Evolutionary conservation across 2,113 vertebrate genomes (phyloP).

Genomic region (Alces alces): DNA sequence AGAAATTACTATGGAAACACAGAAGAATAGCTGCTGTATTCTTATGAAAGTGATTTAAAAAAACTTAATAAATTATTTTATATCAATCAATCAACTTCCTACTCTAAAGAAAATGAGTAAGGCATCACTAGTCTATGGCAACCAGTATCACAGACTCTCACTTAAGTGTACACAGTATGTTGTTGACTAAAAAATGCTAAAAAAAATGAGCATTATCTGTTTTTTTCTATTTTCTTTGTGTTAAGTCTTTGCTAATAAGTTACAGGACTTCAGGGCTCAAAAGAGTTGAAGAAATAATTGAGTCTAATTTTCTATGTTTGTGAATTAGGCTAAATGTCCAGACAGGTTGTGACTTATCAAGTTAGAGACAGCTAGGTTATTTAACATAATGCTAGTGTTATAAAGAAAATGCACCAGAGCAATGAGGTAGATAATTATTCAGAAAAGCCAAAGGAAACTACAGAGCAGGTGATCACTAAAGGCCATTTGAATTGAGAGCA

Average conservation of each 20-base stretch:
- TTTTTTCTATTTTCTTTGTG: not conserved
- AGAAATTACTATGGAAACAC: not conserved
- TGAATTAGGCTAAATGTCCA: not conserved
- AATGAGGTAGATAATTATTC: not conserved
- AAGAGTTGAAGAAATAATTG: not conserved
- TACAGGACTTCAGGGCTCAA: not conserved
- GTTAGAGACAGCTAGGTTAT: not conserved
- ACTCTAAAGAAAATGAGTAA: not conserved
- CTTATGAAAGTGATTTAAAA: not conserved
- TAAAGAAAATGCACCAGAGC: not conserved
- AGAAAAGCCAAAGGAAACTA: not conserved
- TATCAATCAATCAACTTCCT: not conserved
- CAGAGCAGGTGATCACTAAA: not conserved
- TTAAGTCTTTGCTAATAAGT: not conserved
- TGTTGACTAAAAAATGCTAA: not conserved
- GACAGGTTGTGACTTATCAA: not conserved
- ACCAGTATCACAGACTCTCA: not conserved
- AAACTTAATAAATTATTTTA: not conserved
- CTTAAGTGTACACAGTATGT: not conserved
- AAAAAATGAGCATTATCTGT: not conserved
- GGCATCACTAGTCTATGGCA: not conserved
- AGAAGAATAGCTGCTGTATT: not conserved
- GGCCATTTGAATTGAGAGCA: not conserved
- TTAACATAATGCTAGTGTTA: not conserved
- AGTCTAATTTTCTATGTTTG: not conserved